Evolutionary conservation across 2,888 invertebrate genomes (phyloP).

Genomic region (Calephelis perditalis): DNA sequence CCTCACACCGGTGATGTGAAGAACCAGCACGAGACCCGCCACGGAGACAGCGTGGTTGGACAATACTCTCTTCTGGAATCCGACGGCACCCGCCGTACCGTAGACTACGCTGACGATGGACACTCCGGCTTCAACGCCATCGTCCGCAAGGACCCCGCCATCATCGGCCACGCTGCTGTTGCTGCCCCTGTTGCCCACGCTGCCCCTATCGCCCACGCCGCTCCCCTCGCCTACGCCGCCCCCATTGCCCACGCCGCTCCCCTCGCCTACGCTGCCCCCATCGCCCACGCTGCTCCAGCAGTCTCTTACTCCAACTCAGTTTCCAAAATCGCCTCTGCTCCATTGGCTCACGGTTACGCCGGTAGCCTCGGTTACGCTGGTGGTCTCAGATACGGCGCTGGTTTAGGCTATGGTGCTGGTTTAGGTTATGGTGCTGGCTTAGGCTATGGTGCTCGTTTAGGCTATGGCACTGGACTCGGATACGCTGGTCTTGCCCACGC

Average conservation of each 20-base stretch:
- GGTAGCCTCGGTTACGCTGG: too few relatives aligned
- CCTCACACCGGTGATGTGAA: conserved; percentile 52
- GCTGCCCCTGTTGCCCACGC: conserved; percentile 35
- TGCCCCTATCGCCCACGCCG: conserved; percentile 23
- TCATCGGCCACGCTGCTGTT: conserved; percentile 37
- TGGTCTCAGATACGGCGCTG: not conserved
- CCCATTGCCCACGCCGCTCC: conserved; percentile 22
- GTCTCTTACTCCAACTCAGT: conserved; percentile 1
- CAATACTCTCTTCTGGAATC: conserved; percentile 48
- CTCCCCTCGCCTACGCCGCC: conserved; percentile 30
- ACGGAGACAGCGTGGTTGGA: conserved; percentile 68
- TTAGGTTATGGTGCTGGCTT: not conserved
- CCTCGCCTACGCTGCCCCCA: conserved; percentile 17
- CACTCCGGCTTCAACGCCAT: conserved; percentile 73
- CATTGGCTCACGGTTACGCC: not conserved
- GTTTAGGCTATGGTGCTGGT: not conserved
- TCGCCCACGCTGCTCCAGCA: conserved; percentile 30
- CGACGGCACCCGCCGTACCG: conserved; percentile 48
- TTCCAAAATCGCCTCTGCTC: not conserved
- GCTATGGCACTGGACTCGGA: not conserved
- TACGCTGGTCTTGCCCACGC: not conserved
- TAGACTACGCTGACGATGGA: conserved; percentile 73
- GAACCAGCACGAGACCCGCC: conserved; percentile 38
- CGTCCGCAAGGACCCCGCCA: conserved; percentile 62
- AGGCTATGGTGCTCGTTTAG: not conserved